Percentiles rank a stretch among this genome's conserved stretches.
phyloP scores from a whole-genome alignment of 2,888 invertebrate species.

The Tholera decimalis region DNA sequence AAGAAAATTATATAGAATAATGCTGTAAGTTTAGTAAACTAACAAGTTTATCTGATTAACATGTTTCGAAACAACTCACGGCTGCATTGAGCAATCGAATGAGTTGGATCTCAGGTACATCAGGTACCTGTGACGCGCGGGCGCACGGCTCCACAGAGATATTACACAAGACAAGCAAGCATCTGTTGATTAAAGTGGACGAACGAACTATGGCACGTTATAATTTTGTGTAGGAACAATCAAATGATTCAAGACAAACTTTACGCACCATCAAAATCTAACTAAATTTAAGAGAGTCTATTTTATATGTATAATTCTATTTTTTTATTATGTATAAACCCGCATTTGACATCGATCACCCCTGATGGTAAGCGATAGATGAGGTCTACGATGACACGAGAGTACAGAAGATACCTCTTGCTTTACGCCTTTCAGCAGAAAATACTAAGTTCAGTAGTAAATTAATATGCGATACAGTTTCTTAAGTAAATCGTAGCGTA shows the following conservation, averaged over 20 bases:
- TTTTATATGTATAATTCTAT: no score
- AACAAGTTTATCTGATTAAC: conserved; percentile 31
- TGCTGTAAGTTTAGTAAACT: background rate
- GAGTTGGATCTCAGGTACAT: conserved; percentile 6
- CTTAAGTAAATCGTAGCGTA: no score
- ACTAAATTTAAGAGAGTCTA: background rate
- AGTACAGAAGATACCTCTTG: no score
- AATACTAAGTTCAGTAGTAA: no score
- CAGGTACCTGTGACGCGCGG: conserved; percentile 3
- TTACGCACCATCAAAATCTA: background rate
- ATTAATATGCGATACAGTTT: no score
- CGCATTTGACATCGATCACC: no score
- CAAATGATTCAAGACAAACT: conserved; percentile 1
- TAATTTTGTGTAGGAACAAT: background rate
- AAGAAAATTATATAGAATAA: background rate
- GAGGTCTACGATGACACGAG: no score
- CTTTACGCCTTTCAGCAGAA: no score
- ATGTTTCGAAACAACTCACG: conserved; percentile 27
- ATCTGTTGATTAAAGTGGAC: background rate
- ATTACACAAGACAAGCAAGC: conserved; percentile 12
- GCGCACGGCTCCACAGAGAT: conserved; percentile 1
- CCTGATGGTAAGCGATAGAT: no score
- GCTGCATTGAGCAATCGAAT: conserved; percentile 37
- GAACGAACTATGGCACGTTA: background rate
- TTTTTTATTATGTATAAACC: no score